A percentile compares a stretch with the other conserved stretches of the same genome.
Evolutionary conservation across 2,113 vertebrate genomes (phyloP).

Genomic region (Aptenodytes patagonicus): DNA sequence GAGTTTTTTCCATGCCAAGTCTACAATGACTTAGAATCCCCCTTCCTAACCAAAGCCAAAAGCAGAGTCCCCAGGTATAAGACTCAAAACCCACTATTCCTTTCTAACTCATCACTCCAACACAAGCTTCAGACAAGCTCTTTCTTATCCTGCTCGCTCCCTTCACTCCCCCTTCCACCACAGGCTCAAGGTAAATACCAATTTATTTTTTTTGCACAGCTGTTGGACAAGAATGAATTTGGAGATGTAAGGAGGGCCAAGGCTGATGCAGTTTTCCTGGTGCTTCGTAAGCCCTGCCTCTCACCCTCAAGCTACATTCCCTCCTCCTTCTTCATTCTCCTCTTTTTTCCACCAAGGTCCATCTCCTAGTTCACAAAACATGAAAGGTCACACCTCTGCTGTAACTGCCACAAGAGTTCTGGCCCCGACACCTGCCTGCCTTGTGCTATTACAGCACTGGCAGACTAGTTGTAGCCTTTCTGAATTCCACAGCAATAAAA

Average conservation of each 20-base stretch:
- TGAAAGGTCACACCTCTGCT: not conserved
- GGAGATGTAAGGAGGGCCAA: not conserved
- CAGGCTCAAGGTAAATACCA: not conserved
- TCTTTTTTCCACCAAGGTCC: not conserved
- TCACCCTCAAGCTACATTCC: not conserved
- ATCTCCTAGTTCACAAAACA: not conserved
- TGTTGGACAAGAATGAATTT: not conserved
- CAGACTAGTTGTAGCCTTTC: not conserved
- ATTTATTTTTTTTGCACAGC: not conserved
- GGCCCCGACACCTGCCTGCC: accelerated
- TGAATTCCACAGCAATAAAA: not conserved
- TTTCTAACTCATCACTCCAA: not conserved
- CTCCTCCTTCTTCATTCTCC: not conserved
- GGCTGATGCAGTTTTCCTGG: accelerated
- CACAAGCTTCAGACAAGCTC: not conserved
- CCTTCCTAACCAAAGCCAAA: not conserved
- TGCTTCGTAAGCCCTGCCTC: accelerated
- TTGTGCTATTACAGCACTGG: not conserved
- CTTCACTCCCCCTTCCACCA: not conserved
- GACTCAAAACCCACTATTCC: too few species aligned
- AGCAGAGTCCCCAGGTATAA: accelerated
- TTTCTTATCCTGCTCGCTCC: not conserved
- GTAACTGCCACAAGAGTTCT: not conserved
- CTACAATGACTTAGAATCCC: not conserved
- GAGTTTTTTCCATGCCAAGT: not conserved